Conservation (phyloP, 2,888 invertebrate species). For the Sesia apiformis region DNA sequence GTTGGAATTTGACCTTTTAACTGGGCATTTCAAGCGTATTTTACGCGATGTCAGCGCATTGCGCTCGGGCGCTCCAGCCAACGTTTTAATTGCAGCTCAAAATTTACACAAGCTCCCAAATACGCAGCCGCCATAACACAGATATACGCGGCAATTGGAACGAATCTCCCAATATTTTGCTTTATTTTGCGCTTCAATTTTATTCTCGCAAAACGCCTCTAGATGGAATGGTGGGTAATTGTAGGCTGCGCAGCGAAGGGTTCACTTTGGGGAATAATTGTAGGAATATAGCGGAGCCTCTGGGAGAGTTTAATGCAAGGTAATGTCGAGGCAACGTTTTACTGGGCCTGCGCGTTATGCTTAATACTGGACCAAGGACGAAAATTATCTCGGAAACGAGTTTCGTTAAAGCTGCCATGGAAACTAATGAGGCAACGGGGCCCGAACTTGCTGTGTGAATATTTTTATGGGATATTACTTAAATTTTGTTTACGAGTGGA, state of each 20-base stretch:
- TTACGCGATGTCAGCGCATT: slow-evolving; percentile 19
- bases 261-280: slow-evolving; percentile 71
- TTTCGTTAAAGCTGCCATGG: slow-evolving; percentile 61
- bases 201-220: slow-evolving; percentile 50
- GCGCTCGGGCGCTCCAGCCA: slow-evolving; percentile 10
- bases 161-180: slow-evolving; percentile 47
- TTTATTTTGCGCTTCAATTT: slow-evolving; percentile 60
- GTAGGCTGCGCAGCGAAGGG: slow-evolving; percentile 61
- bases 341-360: slow-evolving; percentile 50
- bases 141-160: slow-evolving; percentile 44
- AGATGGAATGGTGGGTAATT: slow-evolving; percentile 67
- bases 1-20: slow-evolving; percentile 20
- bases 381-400: slow-evolving; percentile 67
- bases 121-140: slow-evolving; percentile 4
- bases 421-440: slow-evolving; percentile 65
- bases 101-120: slow-evolving; percentile 27
- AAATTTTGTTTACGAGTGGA: slow-evolving; percentile 46
- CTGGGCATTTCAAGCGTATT: slow-evolving; percentile 30
- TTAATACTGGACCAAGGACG: slow-evolving; percentile 62
- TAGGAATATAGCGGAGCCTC: slow-evolving; percentile 59
- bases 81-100: slow-evolving; percentile 34
- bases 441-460: slow-evolving; percentile 49
- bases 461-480: slow-evolving; percentile 60
- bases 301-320: slow-evolving; percentile 69
- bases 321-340: slow-evolving; percentile 49